Evolutionary conservation across 2,888 invertebrate genomes (phyloP), one percentile per base, ranked within the genome.

Genomic region (Drosophila lutescens): DNA sequence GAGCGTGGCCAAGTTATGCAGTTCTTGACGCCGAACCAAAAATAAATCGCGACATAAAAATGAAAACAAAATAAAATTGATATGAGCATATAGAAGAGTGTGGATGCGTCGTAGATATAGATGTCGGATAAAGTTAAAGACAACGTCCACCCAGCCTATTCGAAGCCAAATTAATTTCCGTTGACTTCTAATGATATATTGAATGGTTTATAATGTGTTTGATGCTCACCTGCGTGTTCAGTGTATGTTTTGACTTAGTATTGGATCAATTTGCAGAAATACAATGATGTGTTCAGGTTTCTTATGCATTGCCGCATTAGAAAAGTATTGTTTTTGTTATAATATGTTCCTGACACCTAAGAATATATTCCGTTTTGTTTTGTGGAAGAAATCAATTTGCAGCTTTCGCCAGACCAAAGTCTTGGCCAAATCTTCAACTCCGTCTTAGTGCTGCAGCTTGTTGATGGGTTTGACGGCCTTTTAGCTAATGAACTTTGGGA

Each of bases 1-100:
- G 89, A 79, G 73, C 72, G 70, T 68, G 79, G 89, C 84, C 84
- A 84, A 88, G 73, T 87, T 89, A 82, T 84, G 86, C 86, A 88
- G 80, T 84, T 86, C 68, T 78, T 67, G 67, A 78, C 62, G 74
- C 70, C 71, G 61, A 62, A 49, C 74, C 74, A 71, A 86, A 88
- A 86, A 88, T 88, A 88, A 71, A 73, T 69, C 66, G 68, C 79
- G 57, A 68, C 73, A 65, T 69, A 57, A 46, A 83, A 46, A 51
- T 36, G 15, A 43, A 56, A 56, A 56, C 12, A 53, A 65, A 60
- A 34, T n/a, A 56, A 62, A 50, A 23, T 43, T 51, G 41, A 47
- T 56, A 49, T 32, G 43, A 66, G 41, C 47, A 47, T 49, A 12
- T 56, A 47, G 13, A 17, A 23, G 9, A 15, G 20, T 54, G 23